phyloP scores from a whole-genome alignment of 2,888 invertebrate genomes.

The Plebejus argus region DNA sequence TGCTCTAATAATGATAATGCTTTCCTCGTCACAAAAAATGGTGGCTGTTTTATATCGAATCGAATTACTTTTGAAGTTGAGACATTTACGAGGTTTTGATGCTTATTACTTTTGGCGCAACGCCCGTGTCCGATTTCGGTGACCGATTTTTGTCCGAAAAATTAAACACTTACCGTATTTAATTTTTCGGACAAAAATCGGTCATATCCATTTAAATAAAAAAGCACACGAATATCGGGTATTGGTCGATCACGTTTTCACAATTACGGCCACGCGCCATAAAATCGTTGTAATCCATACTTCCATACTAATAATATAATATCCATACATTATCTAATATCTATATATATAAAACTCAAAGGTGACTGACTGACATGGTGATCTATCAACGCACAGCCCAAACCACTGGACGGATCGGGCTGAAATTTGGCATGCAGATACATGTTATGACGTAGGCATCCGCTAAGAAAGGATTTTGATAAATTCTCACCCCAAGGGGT shows the following conservation, averaged over 20 bases:
- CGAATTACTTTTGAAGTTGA: background rate
- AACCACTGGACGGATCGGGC: no score
- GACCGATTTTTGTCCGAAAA: background rate
- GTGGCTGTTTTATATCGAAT: background rate
- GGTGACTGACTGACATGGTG: no score
- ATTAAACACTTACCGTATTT: no score
- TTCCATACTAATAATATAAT: no score
- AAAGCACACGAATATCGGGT: background rate
- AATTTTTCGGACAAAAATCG: no score
- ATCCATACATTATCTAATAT: no score
- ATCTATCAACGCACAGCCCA: no score
- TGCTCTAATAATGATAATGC: background rate
- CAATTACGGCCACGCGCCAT: background rate
- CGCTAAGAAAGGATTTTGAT: no score
- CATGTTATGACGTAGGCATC: no score
- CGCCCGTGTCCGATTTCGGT: background rate
- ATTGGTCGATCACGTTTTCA: background rate
- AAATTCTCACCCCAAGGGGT: no score
- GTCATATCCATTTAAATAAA: background rate
- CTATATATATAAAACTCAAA: no score
- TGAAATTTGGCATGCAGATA: no score
- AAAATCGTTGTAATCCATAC: background rate
- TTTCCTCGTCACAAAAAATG: background rate
- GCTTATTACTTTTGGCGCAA: conserved; percentile 5
- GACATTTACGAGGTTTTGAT: conserved; percentile 16